These are phyloP conservation scores for Thalassoma bifasciatum DNA, from an alignment of 2,113 vertebrate genomes.

Conservation along the genomic window DNA sequence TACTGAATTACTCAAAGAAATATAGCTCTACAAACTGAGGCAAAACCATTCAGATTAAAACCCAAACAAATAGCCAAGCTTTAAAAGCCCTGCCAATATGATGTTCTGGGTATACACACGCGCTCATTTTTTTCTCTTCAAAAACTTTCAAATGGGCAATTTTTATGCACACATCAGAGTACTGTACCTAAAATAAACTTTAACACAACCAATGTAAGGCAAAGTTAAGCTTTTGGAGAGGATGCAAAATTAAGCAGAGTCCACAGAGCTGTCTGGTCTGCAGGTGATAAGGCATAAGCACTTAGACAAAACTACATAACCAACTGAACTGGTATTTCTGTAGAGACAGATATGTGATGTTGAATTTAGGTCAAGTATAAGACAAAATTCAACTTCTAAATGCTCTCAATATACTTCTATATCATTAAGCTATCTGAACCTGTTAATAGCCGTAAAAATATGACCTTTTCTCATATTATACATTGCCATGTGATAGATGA, in stretches of 20 bases:
- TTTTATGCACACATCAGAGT: background rate
- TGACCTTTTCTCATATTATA: background rate
- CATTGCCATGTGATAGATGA: background rate
- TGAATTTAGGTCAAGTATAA: background rate
- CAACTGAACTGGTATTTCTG: background rate
- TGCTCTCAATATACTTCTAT: background rate
- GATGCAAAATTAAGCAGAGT: background rate
- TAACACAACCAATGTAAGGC: background rate
- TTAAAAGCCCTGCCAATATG: too few relatives aligned
- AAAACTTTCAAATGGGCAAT: background rate
- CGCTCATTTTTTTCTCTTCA: background rate
- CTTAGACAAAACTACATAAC: background rate
- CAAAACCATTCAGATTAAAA: too few relatives aligned
- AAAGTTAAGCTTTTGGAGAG: background rate
- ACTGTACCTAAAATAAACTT: background rate
- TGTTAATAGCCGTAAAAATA: slow-evolving; percentile 20
- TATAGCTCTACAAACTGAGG: too few relatives aligned
- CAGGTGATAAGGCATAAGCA: slow-evolving; percentile 13
- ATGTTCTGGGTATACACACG: background rate
- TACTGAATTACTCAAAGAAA: too few relatives aligned
- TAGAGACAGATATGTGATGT: background rate
- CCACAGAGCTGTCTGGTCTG: background rate
- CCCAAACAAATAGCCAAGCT: too few relatives aligned
- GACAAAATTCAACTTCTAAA: background rate
- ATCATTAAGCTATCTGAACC: slow-evolving; percentile 1